Percentiles rank a stretch among this genome's conserved stretches.
Evolutionary conservation across 2,888 invertebrate genomes (phyloP).

Genomic region (Sminthurides aquaticus): DNA sequence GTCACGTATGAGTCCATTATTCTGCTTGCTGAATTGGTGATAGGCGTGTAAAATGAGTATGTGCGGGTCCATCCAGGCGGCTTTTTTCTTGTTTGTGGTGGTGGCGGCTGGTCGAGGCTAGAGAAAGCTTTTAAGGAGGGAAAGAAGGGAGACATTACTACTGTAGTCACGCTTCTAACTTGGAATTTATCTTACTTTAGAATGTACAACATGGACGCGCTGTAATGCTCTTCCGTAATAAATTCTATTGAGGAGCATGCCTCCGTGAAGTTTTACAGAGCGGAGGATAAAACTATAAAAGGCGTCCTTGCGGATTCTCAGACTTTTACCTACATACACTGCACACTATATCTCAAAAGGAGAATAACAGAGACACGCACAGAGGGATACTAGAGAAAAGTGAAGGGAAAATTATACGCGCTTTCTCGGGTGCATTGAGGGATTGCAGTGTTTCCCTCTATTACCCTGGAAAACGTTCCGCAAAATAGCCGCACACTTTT

Average conservation of each 20-base stretch:
- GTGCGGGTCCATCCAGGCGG: too few species aligned
- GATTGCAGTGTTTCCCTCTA: too few species aligned
- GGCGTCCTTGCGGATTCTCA: not conserved
- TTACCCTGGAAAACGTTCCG: not conserved
- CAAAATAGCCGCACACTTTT: not conserved
- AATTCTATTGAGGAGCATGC: not conserved
- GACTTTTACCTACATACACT: not conserved
- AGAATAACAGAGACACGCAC: too few species aligned
- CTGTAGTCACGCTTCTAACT: not conserved
- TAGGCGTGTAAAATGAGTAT: not conserved
- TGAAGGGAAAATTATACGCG: too few species aligned
- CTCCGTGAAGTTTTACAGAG: not conserved
- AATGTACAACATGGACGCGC: not conserved
- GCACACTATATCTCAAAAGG: too few species aligned
- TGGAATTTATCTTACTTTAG: not conserved
- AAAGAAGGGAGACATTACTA: not conserved
- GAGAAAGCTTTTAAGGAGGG: not conserved
- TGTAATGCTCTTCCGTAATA: not conserved
- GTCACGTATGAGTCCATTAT: not conserved
- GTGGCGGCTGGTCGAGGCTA: not conserved
- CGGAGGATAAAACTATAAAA: not conserved
- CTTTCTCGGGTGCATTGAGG: too few species aligned
- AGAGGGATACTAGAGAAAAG: too few species aligned
- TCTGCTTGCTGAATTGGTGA: too few species aligned
- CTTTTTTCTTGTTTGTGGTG: not conserved